These are phyloP conservation scores for rat (Rattus norvegicus) DNA, from an alignment of 2,113 vertebrate genomes.

Conservation along the genomic window DNA sequence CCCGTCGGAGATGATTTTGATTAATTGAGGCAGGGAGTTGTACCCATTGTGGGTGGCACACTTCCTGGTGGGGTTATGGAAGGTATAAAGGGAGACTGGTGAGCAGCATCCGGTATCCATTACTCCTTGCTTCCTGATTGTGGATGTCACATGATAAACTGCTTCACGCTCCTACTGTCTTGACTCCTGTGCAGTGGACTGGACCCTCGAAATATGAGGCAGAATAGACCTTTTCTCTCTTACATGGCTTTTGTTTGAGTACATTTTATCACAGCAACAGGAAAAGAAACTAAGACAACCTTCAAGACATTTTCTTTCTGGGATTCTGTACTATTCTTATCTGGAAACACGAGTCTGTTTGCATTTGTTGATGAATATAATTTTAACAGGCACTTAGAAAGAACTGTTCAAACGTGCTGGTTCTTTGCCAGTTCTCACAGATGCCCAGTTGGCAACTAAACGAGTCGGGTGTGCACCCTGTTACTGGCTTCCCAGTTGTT, in stretches of 20 bases:
- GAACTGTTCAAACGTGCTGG: background rate
- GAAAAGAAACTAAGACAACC: background rate
- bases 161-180: background rate
- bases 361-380: background rate
- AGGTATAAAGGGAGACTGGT: background rate
- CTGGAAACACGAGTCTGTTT: background rate
- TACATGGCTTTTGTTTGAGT: background rate
- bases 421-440: background rate
- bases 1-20: background rate
- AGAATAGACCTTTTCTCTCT: background rate
- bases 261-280: background rate
- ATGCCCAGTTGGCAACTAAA: too few species aligned
- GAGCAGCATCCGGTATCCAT: background rate
- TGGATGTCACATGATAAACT: background rate
- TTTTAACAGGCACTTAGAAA: background rate
- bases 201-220: background rate
- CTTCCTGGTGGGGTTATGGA: background rate
- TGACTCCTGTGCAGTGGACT: background rate
- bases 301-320: background rate
- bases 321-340: background rate
- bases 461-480: background rate
- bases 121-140: background rate
- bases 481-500: background rate
- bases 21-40: background rate
- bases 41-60: too few species aligned